Base-by-base conservation (phyloP, 1,140 invertebrate genomes). In the Lordiphosa collinella region DNA sequence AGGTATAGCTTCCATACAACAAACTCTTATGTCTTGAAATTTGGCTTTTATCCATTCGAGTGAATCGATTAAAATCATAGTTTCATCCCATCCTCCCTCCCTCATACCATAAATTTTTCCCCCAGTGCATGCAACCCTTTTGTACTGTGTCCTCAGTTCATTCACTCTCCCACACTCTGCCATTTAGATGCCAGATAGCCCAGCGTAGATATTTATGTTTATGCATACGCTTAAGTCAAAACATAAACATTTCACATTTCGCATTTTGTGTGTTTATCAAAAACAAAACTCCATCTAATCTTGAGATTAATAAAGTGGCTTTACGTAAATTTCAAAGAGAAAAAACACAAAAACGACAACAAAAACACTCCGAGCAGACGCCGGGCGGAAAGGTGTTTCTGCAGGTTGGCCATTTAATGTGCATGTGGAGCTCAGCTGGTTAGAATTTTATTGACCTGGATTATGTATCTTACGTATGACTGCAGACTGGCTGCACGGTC, bases 301-400 rank as follows among this genome's bases (percentile, higher is more conserved):
- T 84, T 56, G 55, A 82, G 76, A 82, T 82, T 84, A 82, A 82
- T 76, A 82, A 76, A 72, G 71, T 70, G 76, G 71, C 76, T 71
- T 69, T 82, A 52, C 55, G 71, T 71, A 80, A 62, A 76, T 73
- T 79, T 79, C 74, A 76, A 79, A 43, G 38, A 37, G 47, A 41
- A 37, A 34, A 50, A 53, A 36, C 18, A 18, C 18, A 65, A 40
- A 37, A 47, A 65, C 18, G 37, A 35, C 13, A 9, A 1, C 40
- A 22, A 12, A 18, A 40, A 46, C 14, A 16, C 14, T 16, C 3
- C 41, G 22, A 12, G 14, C 13, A 9, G 34, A 8, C 22, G 18
- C 37, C 25, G 43, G 18, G 32, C 31, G 22, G 53, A 3, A 7
- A 53, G 11, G 18, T 43, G 10, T 43, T 18, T 43, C 12, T 43